Conservation (phyloP, 2,797 vertebrate species). For the Melanotaenia trifasciata region DNA sequence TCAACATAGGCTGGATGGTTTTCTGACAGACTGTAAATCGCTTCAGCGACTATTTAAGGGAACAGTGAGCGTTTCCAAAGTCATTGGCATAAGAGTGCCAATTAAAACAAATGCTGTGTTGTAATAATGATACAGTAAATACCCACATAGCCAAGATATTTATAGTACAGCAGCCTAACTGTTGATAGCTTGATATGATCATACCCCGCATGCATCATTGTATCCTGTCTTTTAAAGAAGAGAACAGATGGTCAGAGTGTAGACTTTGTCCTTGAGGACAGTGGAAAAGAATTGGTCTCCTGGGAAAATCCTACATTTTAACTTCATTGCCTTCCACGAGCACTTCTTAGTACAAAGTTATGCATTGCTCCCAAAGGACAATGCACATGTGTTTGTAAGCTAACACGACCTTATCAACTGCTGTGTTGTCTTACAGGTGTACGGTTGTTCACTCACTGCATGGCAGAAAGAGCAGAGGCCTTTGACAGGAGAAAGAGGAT, state of each 20-base stretch:
- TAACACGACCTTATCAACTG: constrained; percentile 70
- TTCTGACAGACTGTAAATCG: constrained; percentile 62
- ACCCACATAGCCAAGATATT: constrained; percentile 41
- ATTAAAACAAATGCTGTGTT: constrained; percentile 35
- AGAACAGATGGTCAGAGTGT: constrained; percentile 53
- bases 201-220: constrained; percentile 38
- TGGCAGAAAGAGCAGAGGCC: constrained; percentile 70
- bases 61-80: constrained; percentile 31
- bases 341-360: constrained; percentile 28
- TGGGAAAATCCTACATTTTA: constrained; percentile 34
- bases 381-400: constrained; percentile 38
- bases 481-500: constrained; percentile 84
- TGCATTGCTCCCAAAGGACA: constrained; percentile 27
- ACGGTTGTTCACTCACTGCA: constrained; percentile 18
- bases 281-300: constrained; percentile 17
- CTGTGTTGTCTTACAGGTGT: constrained; percentile 53
- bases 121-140: constrained; percentile 41
- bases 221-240: constrained; percentile 37
- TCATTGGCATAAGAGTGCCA: constrained; percentile 57
- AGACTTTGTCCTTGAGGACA: constrained; percentile 29
- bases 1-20: constrained; percentile 55
- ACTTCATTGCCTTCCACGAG: constrained; percentile 33
- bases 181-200: constrained; percentile 51
- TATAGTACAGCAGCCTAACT: constrained; percentile 50
- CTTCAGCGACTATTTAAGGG: constrained; percentile 53